Base-by-base conservation (phyloP, 1,140 invertebrate species). In the Drosophila pectinifera region DNA sequence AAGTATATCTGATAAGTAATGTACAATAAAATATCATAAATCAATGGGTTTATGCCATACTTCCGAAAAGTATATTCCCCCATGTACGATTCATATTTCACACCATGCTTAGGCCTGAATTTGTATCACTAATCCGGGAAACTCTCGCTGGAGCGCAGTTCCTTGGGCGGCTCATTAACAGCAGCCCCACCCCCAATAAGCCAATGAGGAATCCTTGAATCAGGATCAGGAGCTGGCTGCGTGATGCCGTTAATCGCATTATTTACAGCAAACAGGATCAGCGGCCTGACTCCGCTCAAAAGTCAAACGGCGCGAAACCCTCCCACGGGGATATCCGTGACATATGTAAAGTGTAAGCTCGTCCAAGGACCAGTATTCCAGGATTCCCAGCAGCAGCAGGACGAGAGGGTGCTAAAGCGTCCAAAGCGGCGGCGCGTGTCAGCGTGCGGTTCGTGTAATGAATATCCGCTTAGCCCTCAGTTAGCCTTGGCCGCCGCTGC, bases 261-360 rank as follows among this genome's bases (percentile, higher is more conserved):
- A 92, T 92, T 92, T 92, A 92, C 91, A 92, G 90, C 91, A 92
- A 91, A 85, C 75, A 86, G 91, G 91, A 92, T 92, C 91, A 92
- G 85, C 65, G 91, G 72, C 45, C 72, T 88, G 83, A 88, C 84
- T 88, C 72, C 70, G 74, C 65, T 73, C 67, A 63, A 65, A 79
- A 89, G 80, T 89, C 85, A 89, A 80, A 68, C 58, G 79, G 51
- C 78, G 72, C 65, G 49, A 85, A 84, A 81, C 85, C 89, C 88
- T 92, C 91, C 91, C 91, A 92, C 91, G 91, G 85, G 91, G 91
- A 92, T 92, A 92, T 92, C 89, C 78, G 72, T 92, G 91, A 92
- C 91, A 92, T 92, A 92, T 92, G 91, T 92, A 92, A 92, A 92
- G 78, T 92, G 90, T 91, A 88, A 91, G 90, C 79, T 67, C 53